Base-by-base conservation (phyloP, 1,140 invertebrate species). In the Panagrolaimus sp. region DNA sequence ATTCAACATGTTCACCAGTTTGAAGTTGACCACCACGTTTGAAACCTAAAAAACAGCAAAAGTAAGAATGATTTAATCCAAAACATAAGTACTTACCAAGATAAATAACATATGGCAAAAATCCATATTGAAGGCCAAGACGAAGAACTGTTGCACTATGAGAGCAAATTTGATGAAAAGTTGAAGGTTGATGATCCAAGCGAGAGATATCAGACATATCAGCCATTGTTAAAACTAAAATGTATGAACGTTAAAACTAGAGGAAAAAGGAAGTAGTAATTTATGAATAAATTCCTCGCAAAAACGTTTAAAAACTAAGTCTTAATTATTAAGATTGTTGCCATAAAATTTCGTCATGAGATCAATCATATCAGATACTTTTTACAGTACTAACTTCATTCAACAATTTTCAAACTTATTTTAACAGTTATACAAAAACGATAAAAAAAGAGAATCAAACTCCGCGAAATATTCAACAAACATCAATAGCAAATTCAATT, bases 41-140 rank as follows among this genome's bases (percentile, higher is more conserved):
- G 44, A n/a, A 70, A 66, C 9, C 68, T 38, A 38, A 42, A 63
- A 68, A 46, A 27, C 38, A 68, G 47, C 9, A 9, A 13, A 44
- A 64, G 42, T 42, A 4, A 13, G 7, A 38, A 38, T 2, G 31
- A 38, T 4, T 4, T 38, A 38, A 38, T 38, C 31, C 7, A 38
- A 7, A 38, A 38, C 20, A 9, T 20, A 31, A n/a, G n/a, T n/a
- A 63, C 62, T 43, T 42, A 63, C 20, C 68, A 9, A 70, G 64
- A 62, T 70, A 70, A 27, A 70, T 44, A 42, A 70, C 45, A 27
- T 45, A 48, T 8, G 68, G 68, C 5, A 70, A 47, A 57, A 70
- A 70, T 48, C 64, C 68, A 65, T 63, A 70, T 47, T 70, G 65
- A 44, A 70, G 38, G 9, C 48, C 47, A 16, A 61, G 27, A 0